These are phyloP conservation scores for Agapostemon virescens DNA, from an alignment of 2,888 invertebrate species.

Conservation along the genomic window DNA sequence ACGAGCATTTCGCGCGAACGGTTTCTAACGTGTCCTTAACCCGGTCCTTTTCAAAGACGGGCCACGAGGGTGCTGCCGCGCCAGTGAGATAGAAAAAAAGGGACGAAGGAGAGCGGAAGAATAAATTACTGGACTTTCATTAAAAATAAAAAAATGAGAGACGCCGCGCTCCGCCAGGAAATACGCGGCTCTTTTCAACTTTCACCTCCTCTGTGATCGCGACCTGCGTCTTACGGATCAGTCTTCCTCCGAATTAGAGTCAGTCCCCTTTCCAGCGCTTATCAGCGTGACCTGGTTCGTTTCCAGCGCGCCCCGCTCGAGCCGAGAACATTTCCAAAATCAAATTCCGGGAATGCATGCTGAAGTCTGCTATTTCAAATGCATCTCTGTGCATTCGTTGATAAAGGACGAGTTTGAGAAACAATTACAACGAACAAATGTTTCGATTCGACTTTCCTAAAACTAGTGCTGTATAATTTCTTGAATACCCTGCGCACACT, in stretches of 20 bases:
- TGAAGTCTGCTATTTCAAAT: neutral
- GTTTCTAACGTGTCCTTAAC: constrained; percentile 60
- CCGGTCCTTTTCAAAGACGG: constrained; percentile 44
- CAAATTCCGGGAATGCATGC: neutral
- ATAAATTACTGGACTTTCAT: constrained; percentile 43
- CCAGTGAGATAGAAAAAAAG: neutral
- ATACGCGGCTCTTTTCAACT: constrained; percentile 16
- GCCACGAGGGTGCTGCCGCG: constrained; percentile 7
- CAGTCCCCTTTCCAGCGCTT: neutral
- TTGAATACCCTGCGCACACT: no score
- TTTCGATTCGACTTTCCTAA: no score
- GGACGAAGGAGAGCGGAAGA: neutral
- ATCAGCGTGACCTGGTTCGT: neutral
- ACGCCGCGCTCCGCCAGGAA: neutral
- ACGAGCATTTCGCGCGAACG: constrained; percentile 62
- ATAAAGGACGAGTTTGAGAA: no score
- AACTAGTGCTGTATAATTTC: no score
- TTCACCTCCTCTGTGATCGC: neutral
- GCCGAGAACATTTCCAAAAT: neutral
- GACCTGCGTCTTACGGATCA: neutral
- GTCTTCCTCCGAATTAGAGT: neutral
- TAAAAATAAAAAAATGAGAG: constrained; percentile 17
- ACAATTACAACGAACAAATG: no score
- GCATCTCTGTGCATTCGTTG: no score
- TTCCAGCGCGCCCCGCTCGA: neutral